These are phyloP conservation scores for Pangasius larnaudii DNA, from an alignment of 2,797 vertebrate genomes.

Conservation along the genomic window DNA sequence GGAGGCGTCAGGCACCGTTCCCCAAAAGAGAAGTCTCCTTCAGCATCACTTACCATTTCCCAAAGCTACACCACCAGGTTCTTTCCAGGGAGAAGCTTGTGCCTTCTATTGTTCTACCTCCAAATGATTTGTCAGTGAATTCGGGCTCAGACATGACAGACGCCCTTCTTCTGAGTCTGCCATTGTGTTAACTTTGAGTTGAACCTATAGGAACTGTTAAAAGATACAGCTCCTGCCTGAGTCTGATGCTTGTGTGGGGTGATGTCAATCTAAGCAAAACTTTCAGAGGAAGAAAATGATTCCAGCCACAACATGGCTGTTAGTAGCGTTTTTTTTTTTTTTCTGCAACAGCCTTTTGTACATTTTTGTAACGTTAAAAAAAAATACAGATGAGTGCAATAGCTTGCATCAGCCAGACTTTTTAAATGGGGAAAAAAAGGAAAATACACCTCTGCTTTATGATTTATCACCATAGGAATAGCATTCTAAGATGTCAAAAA, in stretches of 20 bases:
- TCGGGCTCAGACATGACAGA: neutral
- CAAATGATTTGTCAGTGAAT: slow-evolving; percentile 14
- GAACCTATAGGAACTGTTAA: slow-evolving; percentile 7
- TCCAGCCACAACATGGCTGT: neutral
- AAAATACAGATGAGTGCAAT: neutral
- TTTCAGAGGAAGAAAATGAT: neutral
- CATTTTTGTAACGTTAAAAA: neutral
- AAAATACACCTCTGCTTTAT: neutral
- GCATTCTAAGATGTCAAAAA: neutral
- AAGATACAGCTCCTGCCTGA: neutral
- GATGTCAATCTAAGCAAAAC: neutral
- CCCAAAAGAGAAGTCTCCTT: neutral
- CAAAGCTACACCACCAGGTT: neutral
- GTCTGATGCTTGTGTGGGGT: neutral
- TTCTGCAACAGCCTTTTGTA: slow-evolving; percentile 1
- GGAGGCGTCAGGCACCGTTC: neutral
- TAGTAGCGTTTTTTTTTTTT: no score
- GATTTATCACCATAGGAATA: neutral
- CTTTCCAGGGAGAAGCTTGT: neutral
- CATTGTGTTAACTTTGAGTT: slow-evolving; percentile 11
- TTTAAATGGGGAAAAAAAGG: neutral
- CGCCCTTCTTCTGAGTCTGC: neutral
- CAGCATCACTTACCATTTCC: neutral
- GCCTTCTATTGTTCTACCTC: neutral
- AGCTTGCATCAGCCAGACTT: slow-evolving; percentile 9